Conservation (phyloP, 2,797 vertebrate genomes). For the Anguilla marmorata region DNA sequence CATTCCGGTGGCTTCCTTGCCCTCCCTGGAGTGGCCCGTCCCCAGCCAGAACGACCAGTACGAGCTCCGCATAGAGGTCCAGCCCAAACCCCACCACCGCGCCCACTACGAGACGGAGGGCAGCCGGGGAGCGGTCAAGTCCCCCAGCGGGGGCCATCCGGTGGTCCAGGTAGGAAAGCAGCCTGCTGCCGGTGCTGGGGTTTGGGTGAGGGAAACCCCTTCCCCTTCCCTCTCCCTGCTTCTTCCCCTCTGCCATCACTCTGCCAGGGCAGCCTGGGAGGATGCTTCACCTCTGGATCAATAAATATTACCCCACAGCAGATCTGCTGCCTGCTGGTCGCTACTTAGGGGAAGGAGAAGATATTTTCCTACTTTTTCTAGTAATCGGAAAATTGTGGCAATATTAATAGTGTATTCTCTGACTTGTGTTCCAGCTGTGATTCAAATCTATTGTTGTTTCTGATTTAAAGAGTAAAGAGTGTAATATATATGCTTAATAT, state of each 20-base stretch:
- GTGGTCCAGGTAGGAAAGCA: slow-evolving; percentile 82
- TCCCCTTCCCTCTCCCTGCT: not conserved
- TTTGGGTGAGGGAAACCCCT: not conserved
- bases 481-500: not conserved
- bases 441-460: not conserved
- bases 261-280: not conserved
- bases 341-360: not conserved
- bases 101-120: slow-evolving; percentile 97
- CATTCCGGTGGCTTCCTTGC: slow-evolving; percentile 75
- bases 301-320: not conserved
- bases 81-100: slow-evolving; percentile 90
- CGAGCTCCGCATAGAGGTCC: slow-evolving; percentile 85
- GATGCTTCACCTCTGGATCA: not conserved
- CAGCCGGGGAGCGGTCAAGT: slow-evolving; percentile 91
- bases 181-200: not conserved
- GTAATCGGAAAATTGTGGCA: not conserved
- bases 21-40: slow-evolving; percentile 83
- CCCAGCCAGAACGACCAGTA: slow-evolving; percentile 78
- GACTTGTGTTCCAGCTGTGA: not conserved
- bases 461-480: not conserved
- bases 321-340: not conserved
- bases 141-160: slow-evolving; percentile 84
- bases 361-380: not conserved
- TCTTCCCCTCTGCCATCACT: not conserved
- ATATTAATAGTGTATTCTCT: not conserved